These are phyloP conservation scores for Lagorchestes hirsutus DNA, from an alignment of 2,797 vertebrate species.

Conservation along the genomic window DNA sequence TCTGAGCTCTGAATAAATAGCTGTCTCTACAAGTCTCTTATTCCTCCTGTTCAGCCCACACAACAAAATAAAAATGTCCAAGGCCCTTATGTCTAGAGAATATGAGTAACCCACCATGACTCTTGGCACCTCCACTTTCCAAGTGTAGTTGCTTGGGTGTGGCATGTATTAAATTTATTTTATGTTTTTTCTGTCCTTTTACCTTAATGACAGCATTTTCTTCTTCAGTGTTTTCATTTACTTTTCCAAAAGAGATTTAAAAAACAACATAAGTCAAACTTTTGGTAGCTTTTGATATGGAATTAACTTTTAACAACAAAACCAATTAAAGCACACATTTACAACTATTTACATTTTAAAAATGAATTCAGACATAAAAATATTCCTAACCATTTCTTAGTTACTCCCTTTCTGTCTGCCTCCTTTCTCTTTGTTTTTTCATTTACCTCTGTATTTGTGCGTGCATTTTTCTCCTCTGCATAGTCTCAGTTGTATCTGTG, in stretches of 20 bases:
- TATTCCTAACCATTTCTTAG: background rate
- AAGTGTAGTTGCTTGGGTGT: background rate
- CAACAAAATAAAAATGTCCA: background rate
- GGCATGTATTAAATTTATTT: background rate
- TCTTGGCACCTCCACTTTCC: background rate
- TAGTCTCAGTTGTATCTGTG: background rate
- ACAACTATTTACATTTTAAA: slow-evolving; percentile 12
- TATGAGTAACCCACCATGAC: background rate
- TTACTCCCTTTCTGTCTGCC: background rate
- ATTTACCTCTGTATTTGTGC: background rate
- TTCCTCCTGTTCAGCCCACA: background rate
- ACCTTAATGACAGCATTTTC: background rate
- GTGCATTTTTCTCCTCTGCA: background rate
- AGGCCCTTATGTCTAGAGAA: background rate
- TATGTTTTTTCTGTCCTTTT: background rate
- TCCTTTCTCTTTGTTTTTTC: slow-evolving; percentile 8
- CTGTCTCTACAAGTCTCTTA: background rate
- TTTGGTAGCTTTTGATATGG: background rate
- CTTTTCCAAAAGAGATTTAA: background rate
- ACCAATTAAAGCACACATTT: slow-evolving; percentile 2
- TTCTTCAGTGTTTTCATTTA: background rate
- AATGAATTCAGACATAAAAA: slow-evolving; percentile 7
- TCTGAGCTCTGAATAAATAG: background rate
- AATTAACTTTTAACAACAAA: background rate
- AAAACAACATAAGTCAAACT: slow-evolving; percentile 2